Percentiles rank a stretch among this genome's conserved stretches.
Conservation (phyloP, 2,113 vertebrate genomes). For the Coturnix japonica region DNA sequence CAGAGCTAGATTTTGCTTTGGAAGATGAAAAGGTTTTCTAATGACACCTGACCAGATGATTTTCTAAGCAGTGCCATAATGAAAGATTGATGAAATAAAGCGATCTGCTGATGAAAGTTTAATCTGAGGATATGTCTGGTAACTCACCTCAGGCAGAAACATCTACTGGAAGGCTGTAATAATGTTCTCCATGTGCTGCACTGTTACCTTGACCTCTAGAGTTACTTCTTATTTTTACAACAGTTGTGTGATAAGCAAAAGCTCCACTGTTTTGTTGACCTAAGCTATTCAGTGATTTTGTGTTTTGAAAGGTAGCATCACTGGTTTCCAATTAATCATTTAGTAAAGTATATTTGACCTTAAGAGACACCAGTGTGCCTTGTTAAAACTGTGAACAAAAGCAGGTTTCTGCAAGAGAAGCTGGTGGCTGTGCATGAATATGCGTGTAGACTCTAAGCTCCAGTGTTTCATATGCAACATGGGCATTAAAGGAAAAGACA, state of each 20-base stretch:
- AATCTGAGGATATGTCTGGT: constrained; percentile 73
- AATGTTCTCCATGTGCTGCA: background rate
- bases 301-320: constrained; percentile 10
- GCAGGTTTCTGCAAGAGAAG: background rate
- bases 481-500: background rate
- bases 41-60: constrained; percentile 55
- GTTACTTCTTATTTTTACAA: constrained; percentile 47
- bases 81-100: constrained; percentile 84
- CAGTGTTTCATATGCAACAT: rapidly evolving
- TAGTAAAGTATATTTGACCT: background rate
- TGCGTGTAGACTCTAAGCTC: background rate
- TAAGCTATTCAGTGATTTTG: background rate
- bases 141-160: constrained; percentile 58
- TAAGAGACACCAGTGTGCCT: background rate
- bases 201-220: constrained; percentile 55
- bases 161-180: constrained; percentile 27
- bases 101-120: constrained; percentile 81
- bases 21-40: constrained; percentile 74
- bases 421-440: background rate
- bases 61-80: constrained; percentile 68
- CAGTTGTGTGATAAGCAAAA: constrained; percentile 14
- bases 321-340: constrained; percentile 13
- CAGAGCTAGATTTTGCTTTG: background rate
- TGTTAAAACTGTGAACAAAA: background rate
- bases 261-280: constrained; percentile 1